Evolutionary conservation across 2,797 vertebrate genomes (phyloP).

Genomic region (Peromyscus nudipes): DNA sequence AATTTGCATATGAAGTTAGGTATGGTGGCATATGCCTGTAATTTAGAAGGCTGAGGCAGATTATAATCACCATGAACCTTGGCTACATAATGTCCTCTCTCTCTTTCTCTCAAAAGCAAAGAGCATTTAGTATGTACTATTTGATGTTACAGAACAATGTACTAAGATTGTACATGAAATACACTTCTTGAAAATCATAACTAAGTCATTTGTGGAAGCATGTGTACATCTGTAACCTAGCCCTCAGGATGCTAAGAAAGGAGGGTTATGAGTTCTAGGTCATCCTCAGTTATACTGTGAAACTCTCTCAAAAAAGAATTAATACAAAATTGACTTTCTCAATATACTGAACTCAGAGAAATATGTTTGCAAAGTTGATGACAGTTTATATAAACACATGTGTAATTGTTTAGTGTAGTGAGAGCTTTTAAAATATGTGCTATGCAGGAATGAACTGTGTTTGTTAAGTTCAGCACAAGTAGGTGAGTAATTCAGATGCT

Average conservation of each 20-base stretch:
- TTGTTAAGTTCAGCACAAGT: constrained; percentile 49
- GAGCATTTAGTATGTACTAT: neutral
- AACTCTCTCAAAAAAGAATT: neutral
- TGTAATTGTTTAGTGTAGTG: neutral
- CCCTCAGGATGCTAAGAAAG: neutral
- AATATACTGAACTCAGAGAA: neutral
- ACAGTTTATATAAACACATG: neutral
- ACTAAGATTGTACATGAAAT: neutral
- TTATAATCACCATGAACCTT: neutral
- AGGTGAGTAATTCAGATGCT: constrained; percentile 64
- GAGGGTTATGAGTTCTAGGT: rapidly evolving
- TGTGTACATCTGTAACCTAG: neutral
- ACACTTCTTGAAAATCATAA: neutral
- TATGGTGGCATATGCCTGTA: neutral
- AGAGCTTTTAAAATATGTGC: neutral
- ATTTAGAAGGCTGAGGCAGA: neutral
- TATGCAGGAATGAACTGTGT: neutral
- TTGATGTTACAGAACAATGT: neutral
- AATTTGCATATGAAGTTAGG: neutral
- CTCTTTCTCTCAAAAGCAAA: neutral
- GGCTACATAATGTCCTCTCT: neutral
- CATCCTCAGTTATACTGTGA: neutral
- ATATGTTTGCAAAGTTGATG: neutral
- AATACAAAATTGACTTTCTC: neutral
- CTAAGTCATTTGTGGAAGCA: neutral